phyloP scores from a whole-genome alignment of 2,113 vertebrate species.

The Diadophis punctatus region DNA sequence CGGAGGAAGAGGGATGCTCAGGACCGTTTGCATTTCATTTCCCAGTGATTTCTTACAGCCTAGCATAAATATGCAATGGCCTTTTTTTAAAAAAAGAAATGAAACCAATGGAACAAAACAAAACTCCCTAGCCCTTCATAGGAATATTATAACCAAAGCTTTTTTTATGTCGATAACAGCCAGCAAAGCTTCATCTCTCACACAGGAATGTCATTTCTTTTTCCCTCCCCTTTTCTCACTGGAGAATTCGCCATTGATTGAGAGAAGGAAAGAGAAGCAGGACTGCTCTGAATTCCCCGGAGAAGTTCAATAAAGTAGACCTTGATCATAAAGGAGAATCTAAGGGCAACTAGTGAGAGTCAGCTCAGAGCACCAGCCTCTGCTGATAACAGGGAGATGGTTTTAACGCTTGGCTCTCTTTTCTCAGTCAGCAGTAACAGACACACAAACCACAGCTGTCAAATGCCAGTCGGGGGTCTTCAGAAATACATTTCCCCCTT shows the following conservation, averaged over 20 bases:
- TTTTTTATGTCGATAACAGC: not conserved
- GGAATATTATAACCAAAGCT: conserved; percentile 5
- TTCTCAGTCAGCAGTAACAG: not conserved
- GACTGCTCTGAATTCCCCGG: not conserved
- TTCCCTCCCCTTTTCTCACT: conserved; percentile 17
- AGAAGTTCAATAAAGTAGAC: conserved; percentile 18
- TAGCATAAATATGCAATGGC: conserved; percentile 11
- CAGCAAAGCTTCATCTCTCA: not conserved
- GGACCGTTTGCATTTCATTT: not conserved
- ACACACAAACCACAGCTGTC: not conserved
- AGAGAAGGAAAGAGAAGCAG: conserved; percentile 16
- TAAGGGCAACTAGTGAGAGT: conserved; percentile 13
- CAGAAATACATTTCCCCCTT: not conserved
- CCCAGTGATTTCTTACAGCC: too few relatives aligned
- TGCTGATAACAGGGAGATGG: not conserved
- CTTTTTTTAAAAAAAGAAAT: not conserved
- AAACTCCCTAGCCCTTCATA: conserved; percentile 4
- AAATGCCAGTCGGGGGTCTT: not conserved
- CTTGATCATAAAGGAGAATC: conserved; percentile 28
- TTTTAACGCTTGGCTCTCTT: not conserved
- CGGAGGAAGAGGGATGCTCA: conserved; percentile 2
- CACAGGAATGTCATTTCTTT: conserved; percentile 11
- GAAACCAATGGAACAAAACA: not conserved
- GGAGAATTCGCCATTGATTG: conserved; percentile 25
- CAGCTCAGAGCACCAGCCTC: not conserved